Evolutionary conservation across 2,113 vertebrate species (phyloP).

Genomic region (Motacilla tschutschensis): DNA sequence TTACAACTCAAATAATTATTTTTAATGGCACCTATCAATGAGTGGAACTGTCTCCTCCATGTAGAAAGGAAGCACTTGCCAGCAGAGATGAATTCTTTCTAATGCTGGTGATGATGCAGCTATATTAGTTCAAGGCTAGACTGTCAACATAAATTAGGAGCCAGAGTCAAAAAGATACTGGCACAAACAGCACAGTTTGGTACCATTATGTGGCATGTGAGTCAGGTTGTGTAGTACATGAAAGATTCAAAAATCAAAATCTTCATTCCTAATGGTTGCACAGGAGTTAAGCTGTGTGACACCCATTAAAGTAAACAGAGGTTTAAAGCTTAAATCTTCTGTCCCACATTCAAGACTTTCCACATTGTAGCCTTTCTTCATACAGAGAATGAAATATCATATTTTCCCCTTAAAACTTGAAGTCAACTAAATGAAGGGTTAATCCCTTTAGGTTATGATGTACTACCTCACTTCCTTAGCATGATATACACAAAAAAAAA

Average conservation of each 20-base stretch:
- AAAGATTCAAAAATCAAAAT: not conserved
- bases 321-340: not conserved
- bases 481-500: not conserved
- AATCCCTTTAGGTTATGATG: not conserved
- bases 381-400: not conserved
- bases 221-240: not conserved
- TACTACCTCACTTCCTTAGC: not conserved
- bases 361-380: not conserved
- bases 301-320: not conserved
- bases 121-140: conserved; percentile 6
- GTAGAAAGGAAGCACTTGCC: not conserved
- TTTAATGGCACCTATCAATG: not conserved
- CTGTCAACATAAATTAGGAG: not conserved
- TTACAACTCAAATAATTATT: not conserved
- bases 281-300: not conserved
- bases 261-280: not conserved
- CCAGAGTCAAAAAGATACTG: conserved; percentile 13
- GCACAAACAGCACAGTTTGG: not conserved
- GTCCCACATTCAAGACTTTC: not conserved
- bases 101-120: not conserved
- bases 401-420: not conserved
- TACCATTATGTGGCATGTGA: not conserved
- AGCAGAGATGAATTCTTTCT: not conserved
- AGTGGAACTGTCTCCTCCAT: not conserved
- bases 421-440: not conserved